Base-by-base conservation (phyloP, 2,113 vertebrate genomes). In the Xerus inauris region DNA sequence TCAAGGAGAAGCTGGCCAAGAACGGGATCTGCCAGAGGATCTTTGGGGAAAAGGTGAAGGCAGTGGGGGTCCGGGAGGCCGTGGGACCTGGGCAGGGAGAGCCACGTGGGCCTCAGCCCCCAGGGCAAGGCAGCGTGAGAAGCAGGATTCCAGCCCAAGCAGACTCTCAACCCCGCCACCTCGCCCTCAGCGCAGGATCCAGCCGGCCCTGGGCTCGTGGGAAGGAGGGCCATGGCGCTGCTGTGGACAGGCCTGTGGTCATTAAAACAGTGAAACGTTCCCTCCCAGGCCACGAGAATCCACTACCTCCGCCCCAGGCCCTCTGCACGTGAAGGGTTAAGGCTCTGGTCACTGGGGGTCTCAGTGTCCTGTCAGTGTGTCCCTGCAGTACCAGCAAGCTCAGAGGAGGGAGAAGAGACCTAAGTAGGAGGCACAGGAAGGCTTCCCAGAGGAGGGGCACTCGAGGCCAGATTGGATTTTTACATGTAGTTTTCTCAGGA, bases 1-100 rank as follows among this genome's bases (percentile, higher is more conserved):
- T 99, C 97, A 99, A 99, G 98, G 99, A 99, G 98, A 99, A 99
- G 97, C 98, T 99, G 97, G 99, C 99, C 54, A 99, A 99, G 98
- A 99, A 99, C 0, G 99, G 99, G 64, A 99, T 99, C 98, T 99
- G 99, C 98, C 99, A 99, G 98, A 98, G 99, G 98, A 99, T 99
- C 98, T 99, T 99, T 0, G 99, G 99, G 81, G 99, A 99, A 98
- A 99, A 99, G 99, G 99, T 99, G 98, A 72, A 67, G 42, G n/a
- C 45, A 5, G 47, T 14, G 51, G 22, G 13, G 2, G 8, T 40
- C n/a, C 12, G 13, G 54, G 67, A 16, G 7, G 7, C 1, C 40
- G 1, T 13, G 88, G 17, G 2, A 14, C 28, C 40, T 6, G 9
- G 69, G 47, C n/a, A 38, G 5, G 30, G 38, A 64, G 57, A 35